A percentile compares a stretch with the other conserved stretches of the same genome.
phyloP scores from a whole-genome alignment of 2,888 invertebrate genomes.

The Drosophila kuntzei region DNA sequence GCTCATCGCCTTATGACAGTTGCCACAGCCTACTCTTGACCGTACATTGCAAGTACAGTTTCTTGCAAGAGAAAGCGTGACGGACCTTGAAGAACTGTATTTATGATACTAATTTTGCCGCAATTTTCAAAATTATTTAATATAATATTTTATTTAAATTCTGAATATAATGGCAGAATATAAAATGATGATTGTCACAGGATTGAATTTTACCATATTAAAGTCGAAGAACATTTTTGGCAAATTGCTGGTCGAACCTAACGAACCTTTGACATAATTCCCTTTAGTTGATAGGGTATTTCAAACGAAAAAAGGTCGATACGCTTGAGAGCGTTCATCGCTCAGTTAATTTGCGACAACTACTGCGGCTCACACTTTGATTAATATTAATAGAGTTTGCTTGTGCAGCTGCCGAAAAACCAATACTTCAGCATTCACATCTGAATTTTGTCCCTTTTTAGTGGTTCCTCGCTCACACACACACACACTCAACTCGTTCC shows the following conservation, averaged over 20 bases:
- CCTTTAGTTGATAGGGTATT: slow-evolving; percentile 17
- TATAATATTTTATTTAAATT: no score
- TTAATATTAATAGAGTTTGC: slow-evolving; percentile 63
- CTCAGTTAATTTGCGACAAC: slow-evolving; percentile 59
- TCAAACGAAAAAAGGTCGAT: slow-evolving; percentile 45
- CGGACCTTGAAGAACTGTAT: no score
- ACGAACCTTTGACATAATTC: background rate
- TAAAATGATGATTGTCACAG: background rate
- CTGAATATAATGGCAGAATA: background rate
- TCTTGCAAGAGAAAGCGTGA: background rate
- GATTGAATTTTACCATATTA: background rate
- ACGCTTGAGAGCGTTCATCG: slow-evolving; percentile 50
- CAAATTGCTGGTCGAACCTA: background rate
- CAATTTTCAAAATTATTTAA: no score
- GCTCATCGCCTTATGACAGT: slow-evolving; percentile 39
- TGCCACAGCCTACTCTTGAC: slow-evolving; percentile 17
- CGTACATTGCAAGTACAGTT: slow-evolving; percentile 7
- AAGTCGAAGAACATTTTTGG: no score
- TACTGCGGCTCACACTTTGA: slow-evolving; percentile 51
- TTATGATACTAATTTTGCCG: no score
- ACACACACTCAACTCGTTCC: slow-evolving; percentile 7
- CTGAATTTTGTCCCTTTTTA: slow-evolving; percentile 20
- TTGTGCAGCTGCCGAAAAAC: slow-evolving; percentile 27
- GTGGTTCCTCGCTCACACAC: background rate
- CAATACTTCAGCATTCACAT: slow-evolving; percentile 12